A percentile compares a stretch with the other conserved stretches of the same genome.
phyloP scores from a whole-genome alignment of 2,888 invertebrate species.

The Tinea pellionella region DNA sequence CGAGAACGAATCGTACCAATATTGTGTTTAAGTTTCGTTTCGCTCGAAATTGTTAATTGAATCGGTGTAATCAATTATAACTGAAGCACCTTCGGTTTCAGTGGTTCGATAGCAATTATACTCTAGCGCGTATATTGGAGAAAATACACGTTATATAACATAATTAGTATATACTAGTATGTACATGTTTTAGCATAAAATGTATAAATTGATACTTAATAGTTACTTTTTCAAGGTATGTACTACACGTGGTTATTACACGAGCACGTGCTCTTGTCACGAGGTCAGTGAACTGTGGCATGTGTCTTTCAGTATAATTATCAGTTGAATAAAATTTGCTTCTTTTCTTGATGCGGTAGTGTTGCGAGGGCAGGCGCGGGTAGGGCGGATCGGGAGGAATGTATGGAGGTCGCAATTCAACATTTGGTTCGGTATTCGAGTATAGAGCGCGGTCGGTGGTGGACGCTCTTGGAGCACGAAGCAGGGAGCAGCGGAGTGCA shows the following conservation, averaged over 20 bases:
- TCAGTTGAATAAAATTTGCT: conserved; percentile 1
- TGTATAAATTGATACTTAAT: background rate
- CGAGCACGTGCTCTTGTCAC: conserved; percentile 32
- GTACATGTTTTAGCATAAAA: background rate
- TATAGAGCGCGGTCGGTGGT: background rate
- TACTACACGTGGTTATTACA: conserved; percentile 30
- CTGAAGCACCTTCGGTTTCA: background rate
- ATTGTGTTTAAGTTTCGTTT: background rate
- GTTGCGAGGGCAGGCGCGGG: conserved; percentile 13
- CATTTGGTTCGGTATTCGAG: conserved; percentile 7
- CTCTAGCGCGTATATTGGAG: background rate
- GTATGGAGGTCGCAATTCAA: conserved; percentile 17
- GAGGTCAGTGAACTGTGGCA: conserved; percentile 41
- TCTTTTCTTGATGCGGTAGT: background rate
- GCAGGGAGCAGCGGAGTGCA: conserved; percentile 29
- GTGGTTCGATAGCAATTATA: background rate
- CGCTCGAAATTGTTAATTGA: background rate
- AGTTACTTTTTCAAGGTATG: background rate
- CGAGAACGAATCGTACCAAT: conserved; percentile 20
- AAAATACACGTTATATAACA: background rate
- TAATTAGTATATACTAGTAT: background rate
- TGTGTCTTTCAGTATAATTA: conserved; percentile 11
- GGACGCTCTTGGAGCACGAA: background rate
- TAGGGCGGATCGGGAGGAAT: conserved; percentile 18
- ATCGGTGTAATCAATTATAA: background rate